Evolutionary conservation across 2,888 invertebrate genomes (phyloP).

Genomic region (Allophyes oxyacanthae): DNA sequence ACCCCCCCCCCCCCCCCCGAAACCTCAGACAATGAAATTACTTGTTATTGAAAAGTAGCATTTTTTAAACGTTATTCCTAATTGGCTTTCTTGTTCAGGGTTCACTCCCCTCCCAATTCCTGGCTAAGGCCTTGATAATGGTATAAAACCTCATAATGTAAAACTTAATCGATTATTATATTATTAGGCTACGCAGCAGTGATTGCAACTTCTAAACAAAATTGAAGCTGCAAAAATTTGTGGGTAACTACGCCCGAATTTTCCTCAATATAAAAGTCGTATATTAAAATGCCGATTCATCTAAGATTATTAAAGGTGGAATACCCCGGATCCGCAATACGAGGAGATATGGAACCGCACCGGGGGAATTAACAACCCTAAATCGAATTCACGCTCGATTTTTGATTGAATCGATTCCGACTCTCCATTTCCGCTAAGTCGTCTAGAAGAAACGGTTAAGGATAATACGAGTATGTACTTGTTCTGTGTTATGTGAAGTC

Average conservation of each 20-base stretch:
- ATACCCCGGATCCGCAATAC: slow-evolving; percentile 10
- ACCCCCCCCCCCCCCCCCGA: no score
- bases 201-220: background rate
- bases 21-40: no score
- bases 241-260: background rate
- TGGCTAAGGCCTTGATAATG: no score
- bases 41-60: no score
- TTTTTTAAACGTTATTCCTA: no score
- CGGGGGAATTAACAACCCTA: slow-evolving; percentile 30
- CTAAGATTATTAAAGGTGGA: slow-evolving; percentile 5
- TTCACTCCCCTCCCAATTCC: no score
- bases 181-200: no score
- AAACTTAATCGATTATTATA: no score
- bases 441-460: background rate
- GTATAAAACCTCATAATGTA: no score
- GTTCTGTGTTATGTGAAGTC: no score
- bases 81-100: no score
- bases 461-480: no score
- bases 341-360: slow-evolving; percentile 14
- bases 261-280: slow-evolving; percentile 19
- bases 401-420: slow-evolving; percentile 19
- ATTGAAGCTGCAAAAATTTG: background rate
- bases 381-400: slow-evolving; percentile 32
- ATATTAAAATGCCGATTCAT: slow-evolving; percentile 24
- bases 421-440: slow-evolving; percentile 14